Evolutionary conservation across 2,888 invertebrate species (phyloP).

Genomic region (Eumacrocentrus americanus): DNA sequence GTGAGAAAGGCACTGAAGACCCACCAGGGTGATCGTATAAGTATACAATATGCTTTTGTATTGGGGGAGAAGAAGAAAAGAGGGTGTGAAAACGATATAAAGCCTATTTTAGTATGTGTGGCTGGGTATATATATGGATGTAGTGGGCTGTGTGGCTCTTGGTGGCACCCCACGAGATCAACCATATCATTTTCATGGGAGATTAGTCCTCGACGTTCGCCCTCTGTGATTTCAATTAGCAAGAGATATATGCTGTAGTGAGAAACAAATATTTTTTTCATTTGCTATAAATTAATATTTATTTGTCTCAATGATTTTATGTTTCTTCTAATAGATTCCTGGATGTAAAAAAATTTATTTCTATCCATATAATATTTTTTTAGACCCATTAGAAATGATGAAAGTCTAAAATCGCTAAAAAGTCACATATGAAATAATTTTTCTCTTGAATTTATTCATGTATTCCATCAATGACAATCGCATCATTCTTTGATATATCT

Average conservation of each 20-base stretch:
- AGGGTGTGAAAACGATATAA: slow-evolving; percentile 56
- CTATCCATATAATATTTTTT: background rate
- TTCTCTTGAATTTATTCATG: slow-evolving; percentile 11
- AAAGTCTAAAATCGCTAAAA: too few relatives aligned
- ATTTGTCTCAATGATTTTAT: too few relatives aligned
- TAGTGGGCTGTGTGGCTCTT: background rate
- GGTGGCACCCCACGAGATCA: slow-evolving; percentile 48
- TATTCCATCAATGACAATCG: slow-evolving; percentile 6
- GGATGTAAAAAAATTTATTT: too few relatives aligned
- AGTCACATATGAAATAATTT: too few relatives aligned
- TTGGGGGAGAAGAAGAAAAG: slow-evolving; percentile 24
- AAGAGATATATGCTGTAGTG: background rate
- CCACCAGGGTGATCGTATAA: slow-evolving; percentile 17
- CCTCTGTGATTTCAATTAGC: slow-evolving; percentile 54
- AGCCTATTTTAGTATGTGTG: slow-evolving; percentile 48
- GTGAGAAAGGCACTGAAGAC: background rate
- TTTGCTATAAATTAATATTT: too few relatives aligned
- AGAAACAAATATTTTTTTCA: too few relatives aligned
- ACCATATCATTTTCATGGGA: slow-evolving; percentile 58
- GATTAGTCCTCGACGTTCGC: slow-evolving; percentile 45
- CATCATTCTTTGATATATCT: background rate
- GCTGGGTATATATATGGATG: slow-evolving; percentile 2
- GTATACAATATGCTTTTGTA: slow-evolving; percentile 33
- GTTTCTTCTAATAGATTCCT: too few relatives aligned
- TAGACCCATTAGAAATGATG: too few relatives aligned